Conservation (phyloP, 1,140 invertebrate genomes). For the Propsilocerus akamusi region DNA sequence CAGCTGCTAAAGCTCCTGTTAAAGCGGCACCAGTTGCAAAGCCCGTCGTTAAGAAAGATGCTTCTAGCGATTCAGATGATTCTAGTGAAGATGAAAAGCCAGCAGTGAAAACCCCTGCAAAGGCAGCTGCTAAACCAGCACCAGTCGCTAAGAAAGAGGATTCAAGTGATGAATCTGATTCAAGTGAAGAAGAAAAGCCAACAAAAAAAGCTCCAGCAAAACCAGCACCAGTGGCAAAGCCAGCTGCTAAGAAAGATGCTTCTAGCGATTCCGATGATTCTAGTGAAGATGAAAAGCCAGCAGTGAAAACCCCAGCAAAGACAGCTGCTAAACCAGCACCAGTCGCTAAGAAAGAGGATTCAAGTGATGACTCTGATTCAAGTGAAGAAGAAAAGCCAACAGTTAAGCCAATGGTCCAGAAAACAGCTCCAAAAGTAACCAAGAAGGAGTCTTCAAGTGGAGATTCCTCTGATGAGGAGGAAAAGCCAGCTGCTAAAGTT, state of each 20-base stretch:
- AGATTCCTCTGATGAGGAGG: slow-evolving; percentile 8
- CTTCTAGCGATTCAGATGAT: slow-evolving; percentile 8
- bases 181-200: slow-evolving; percentile 16
- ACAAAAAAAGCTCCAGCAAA: slow-evolving; percentile 10
- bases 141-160: slow-evolving; percentile 12
- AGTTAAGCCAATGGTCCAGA: slow-evolving; percentile 7
- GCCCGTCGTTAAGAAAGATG: slow-evolving; percentile 3
- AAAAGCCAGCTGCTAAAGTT: slow-evolving; percentile 8
- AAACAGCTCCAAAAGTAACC: slow-evolving; percentile 7
- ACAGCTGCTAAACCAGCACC: slow-evolving; percentile 11
- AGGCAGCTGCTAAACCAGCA: slow-evolving; percentile 10
- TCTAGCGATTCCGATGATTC: slow-evolving; percentile 8
- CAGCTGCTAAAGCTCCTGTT: slow-evolving; percentile 7
- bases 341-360: slow-evolving; percentile 14
- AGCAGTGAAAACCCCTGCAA: slow-evolving; percentile 9
- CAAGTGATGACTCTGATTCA: slow-evolving; percentile 7
- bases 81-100: slow-evolving; percentile 14
- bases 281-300: slow-evolving; percentile 16
- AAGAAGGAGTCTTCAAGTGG: slow-evolving; percentile 12
- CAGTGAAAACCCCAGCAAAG: slow-evolving; percentile 16
- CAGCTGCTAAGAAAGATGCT: slow-evolving; percentile 8
- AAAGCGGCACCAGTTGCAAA: slow-evolving; percentile 10
- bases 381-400: neutral
- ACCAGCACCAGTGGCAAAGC: slow-evolving; percentile 10
- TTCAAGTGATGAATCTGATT: slow-evolving; percentile 18